Conservation (phyloP, 2,888 invertebrate species). For the Ophion ventricosus region DNA sequence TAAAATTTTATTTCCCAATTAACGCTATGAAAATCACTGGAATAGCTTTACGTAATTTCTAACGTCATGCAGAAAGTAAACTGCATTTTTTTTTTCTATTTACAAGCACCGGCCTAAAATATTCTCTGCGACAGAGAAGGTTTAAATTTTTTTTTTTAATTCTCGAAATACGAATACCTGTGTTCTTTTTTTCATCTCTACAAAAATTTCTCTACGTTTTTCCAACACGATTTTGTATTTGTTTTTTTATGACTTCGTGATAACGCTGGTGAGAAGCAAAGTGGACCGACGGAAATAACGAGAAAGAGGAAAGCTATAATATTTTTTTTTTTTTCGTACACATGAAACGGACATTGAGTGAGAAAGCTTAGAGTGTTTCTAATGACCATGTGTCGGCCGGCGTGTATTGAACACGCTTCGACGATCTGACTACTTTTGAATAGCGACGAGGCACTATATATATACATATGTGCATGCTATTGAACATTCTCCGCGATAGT, state of each 20-base stretch:
- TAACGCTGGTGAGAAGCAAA: slow-evolving; percentile 13
- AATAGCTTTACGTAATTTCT: too few species aligned
- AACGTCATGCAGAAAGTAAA: too few species aligned
- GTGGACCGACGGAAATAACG: slow-evolving; percentile 40
- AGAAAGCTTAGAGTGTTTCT: slow-evolving; percentile 58
- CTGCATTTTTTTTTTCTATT: too few species aligned
- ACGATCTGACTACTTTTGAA: slow-evolving; percentile 29
- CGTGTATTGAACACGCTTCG: slow-evolving; percentile 22
- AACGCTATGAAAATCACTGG: too few species aligned
- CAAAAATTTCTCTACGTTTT: background rate
- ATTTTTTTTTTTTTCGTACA: slow-evolving; percentile 45
- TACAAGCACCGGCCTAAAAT: too few species aligned
- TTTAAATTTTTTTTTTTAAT: too few species aligned
- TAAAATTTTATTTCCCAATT: too few species aligned
- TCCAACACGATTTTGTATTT: background rate
- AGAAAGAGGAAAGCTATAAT: slow-evolving; percentile 44
- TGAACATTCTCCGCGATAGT: slow-evolving; percentile 39
- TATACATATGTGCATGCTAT: background rate
- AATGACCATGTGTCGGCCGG: slow-evolving; percentile 53
- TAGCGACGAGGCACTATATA: background rate
- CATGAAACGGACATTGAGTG: slow-evolving; percentile 32
- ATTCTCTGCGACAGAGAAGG: too few species aligned
- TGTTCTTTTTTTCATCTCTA: too few species aligned
- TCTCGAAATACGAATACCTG: too few species aligned
- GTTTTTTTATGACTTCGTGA: slow-evolving; percentile 21